Percentiles rank a stretch among this genome's conserved stretches.
phyloP scores from a whole-genome alignment of 2,888 invertebrate species.

The Sinodicranocentrus sp. region DNA sequence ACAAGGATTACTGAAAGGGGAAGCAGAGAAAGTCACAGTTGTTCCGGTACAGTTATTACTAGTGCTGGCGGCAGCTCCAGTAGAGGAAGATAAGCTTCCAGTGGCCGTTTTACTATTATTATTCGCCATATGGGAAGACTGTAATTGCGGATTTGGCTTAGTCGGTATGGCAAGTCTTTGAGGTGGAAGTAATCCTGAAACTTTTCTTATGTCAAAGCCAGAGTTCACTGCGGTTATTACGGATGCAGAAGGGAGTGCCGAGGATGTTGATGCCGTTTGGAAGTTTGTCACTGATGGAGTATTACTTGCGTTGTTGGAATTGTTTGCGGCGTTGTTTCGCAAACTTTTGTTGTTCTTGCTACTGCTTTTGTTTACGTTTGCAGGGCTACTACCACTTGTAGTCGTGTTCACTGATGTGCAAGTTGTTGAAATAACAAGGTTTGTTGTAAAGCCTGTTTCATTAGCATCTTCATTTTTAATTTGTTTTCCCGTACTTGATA shows the following conservation, averaged over 20 bases:
- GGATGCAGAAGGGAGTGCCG: constrained; percentile 23
- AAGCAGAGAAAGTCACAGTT: constrained; percentile 29
- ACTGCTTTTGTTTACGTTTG: constrained; percentile 24
- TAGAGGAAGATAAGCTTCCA: background rate
- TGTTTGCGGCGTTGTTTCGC: constrained; percentile 47
- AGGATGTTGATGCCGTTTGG: background rate
- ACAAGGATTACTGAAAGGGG: background rate
- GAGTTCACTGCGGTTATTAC: constrained; percentile 53
- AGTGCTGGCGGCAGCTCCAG: constrained; percentile 16
- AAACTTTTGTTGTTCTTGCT: constrained; percentile 39
- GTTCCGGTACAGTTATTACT: constrained; percentile 18
- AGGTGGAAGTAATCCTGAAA: constrained; percentile 72
- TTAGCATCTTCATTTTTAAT: background rate
- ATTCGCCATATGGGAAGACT: constrained; percentile 46
- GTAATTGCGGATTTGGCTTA: constrained; percentile 56
- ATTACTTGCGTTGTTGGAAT: background rate
- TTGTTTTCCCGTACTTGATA: background rate
- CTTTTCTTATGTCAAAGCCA: constrained; percentile 67
- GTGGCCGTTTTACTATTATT: constrained; percentile 14
- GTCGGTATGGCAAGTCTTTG: constrained; percentile 74
- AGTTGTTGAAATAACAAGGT: constrained; percentile 40
- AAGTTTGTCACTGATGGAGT: background rate
- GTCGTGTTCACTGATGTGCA: background rate
- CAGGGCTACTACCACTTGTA: constrained; percentile 4
- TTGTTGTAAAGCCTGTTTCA: background rate